A percentile compares a stretch with the other conserved stretches of the same genome.
phyloP scores from a whole-genome alignment of 2,113 vertebrate species.

The Sinocyclocheilus anshuiensis region DNA sequence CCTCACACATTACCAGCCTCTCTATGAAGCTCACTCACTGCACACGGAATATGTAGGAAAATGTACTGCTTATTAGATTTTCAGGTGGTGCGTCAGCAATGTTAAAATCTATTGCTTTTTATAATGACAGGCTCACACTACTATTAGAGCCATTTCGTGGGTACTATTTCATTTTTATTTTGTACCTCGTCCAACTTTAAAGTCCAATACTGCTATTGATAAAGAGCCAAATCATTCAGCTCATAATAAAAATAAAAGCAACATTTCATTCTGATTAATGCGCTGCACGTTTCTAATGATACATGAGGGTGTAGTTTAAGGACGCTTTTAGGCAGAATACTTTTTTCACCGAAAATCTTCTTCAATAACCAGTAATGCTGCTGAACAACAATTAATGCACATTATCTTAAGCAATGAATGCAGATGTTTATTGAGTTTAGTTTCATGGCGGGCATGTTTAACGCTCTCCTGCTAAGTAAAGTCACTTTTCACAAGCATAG shows the following conservation, averaged over 20 bases:
- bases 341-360: not conserved
- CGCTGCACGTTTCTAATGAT: not conserved
- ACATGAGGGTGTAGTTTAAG: not conserved
- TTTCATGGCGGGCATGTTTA: not conserved
- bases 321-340: conserved; percentile 9
- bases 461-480: conserved; percentile 37
- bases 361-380: not conserved
- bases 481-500: conserved; percentile 46
- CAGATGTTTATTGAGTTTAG: not conserved
- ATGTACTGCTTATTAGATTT: conserved; percentile 66
- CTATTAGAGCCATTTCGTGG: conserved; percentile 44
- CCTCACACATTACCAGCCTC: conserved; percentile 74
- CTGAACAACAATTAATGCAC: not conserved
- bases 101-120: conserved; percentile 59
- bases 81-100: conserved; percentile 58
- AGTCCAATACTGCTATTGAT: conserved; percentile 49
- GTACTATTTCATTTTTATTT: conserved; percentile 48
- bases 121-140: conserved; percentile 46
- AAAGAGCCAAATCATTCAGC: conserved; percentile 46
- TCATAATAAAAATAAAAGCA: conserved; percentile 50
- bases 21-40: conserved; percentile 58
- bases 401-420: not conserved
- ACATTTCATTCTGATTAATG: conserved; percentile 46
- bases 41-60: conserved; percentile 64
- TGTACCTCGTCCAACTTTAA: conserved; percentile 42